These are phyloP conservation scores for Cataglyphis livida DNA, from an alignment of 2,888 invertebrate genomes.

Conservation along the genomic window DNA sequence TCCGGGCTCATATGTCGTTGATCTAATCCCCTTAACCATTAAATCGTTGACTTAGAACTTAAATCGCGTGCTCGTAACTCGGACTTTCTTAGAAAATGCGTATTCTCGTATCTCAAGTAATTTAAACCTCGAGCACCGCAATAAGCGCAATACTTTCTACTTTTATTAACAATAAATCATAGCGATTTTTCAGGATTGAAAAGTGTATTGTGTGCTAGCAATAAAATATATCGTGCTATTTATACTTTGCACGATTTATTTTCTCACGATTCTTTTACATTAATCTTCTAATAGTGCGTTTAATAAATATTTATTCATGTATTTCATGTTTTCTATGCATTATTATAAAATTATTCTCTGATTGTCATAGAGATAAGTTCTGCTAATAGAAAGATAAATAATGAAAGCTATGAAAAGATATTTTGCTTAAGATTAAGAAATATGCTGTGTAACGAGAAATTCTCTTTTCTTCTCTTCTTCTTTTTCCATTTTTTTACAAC, in stretches of 20 bases:
- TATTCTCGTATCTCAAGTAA: conserved; percentile 59
- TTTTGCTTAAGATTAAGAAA: neutral
- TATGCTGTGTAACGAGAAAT: neutral
- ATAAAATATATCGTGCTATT: conserved; percentile 57
- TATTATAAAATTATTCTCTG: neutral
- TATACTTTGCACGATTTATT: conserved; percentile 19
- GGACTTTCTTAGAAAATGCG: conserved; percentile 58
- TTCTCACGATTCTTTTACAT: neutral
- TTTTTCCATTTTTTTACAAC: neutral
- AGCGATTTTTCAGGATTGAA: conserved; percentile 39
- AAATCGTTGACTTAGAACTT: conserved; percentile 73
- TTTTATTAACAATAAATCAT: conserved; percentile 70
- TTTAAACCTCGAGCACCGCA: conserved; percentile 53
- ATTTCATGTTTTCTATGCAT: neutral
- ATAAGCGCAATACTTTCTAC: conserved; percentile 44
- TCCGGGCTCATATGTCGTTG: conserved; percentile 55
- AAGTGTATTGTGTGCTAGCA: conserved; percentile 14
- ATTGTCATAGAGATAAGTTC: neutral
- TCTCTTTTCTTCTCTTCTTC: neutral
- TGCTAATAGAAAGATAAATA: neutral
- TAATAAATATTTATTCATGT: neutral
- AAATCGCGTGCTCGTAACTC: conserved; percentile 67
- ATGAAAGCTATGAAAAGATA: neutral
- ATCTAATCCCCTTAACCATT: conserved; percentile 69
- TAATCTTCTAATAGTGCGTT: neutral